Conservation (phyloP, 2,888 invertebrate species). For the Hypomecis atomaria region DNA sequence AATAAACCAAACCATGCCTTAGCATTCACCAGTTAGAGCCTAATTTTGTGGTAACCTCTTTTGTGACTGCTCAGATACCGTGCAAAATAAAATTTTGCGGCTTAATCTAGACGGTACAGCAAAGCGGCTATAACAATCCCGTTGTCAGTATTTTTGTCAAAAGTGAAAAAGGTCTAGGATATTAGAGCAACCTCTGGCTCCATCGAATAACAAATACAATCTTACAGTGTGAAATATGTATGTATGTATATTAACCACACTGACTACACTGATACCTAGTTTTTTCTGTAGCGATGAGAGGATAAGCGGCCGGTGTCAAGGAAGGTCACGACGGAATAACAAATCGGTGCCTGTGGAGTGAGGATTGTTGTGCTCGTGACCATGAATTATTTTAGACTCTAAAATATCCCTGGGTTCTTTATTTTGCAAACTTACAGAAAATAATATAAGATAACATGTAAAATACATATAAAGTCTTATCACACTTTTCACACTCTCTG, state of each 20-base stretch:
- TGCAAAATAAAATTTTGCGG: constrained; percentile 47
- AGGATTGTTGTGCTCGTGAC: constrained; percentile 42
- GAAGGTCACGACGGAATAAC: constrained; percentile 72
- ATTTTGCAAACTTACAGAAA: no score
- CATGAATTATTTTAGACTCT: constrained; percentile 47
- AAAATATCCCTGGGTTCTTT: no score
- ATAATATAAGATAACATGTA: no score
- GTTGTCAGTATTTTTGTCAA: constrained; percentile 22
- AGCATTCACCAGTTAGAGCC: constrained; percentile 40
- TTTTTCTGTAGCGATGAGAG: constrained; percentile 50
- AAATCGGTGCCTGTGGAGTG: constrained; percentile 53
- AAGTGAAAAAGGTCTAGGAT: background rate
- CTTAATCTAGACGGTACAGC: constrained; percentile 44
- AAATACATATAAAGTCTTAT: no score
- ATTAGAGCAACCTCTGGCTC: background rate
- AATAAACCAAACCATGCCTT: constrained; percentile 52
- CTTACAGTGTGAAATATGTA: background rate
- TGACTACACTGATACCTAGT: constrained; percentile 31
- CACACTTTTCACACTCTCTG: no score
- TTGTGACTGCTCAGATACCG: constrained; percentile 41
- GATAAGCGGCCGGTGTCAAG: constrained; percentile 66
- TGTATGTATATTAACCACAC: constrained; percentile 11
- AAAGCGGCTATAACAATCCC: constrained; percentile 31
- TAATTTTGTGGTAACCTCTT: constrained; percentile 39
- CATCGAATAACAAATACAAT: background rate